phyloP scores from a whole-genome alignment of 2,888 invertebrate genomes.

The Galerucella nymphaeae region DNA sequence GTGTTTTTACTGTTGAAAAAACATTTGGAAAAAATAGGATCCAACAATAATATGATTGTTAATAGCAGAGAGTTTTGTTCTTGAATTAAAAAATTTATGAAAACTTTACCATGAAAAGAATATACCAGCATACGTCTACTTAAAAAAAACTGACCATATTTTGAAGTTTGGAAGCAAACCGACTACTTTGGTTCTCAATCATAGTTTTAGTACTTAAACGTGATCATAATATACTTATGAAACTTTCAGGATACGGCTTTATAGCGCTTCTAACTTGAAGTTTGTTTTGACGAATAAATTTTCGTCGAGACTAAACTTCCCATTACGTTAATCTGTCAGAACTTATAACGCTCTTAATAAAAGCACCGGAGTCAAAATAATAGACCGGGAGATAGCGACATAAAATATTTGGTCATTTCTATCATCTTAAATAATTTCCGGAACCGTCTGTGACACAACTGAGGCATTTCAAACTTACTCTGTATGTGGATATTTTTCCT shows the following conservation, averaged over 20 bases:
- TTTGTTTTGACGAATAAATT: slow-evolving; percentile 28
- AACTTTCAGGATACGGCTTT: slow-evolving; percentile 25
- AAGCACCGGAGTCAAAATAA: not conserved
- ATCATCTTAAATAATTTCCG: too few relatives aligned
- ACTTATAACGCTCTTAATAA: not conserved
- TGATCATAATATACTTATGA: slow-evolving; percentile 19
- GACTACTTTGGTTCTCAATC: slow-evolving; percentile 9
- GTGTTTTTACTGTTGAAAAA: too few relatives aligned
- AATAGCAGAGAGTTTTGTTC: too few relatives aligned
- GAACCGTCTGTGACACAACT: too few relatives aligned
- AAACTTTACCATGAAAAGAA: too few relatives aligned
- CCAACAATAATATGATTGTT: too few relatives aligned
- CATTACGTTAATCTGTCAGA: slow-evolving; percentile 5
- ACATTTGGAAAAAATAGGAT: too few relatives aligned
- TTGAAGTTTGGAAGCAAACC: slow-evolving; percentile 13
- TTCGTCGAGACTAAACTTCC: slow-evolving; percentile 7
- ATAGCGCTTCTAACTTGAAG: slow-evolving; percentile 18
- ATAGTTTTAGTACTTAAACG: slow-evolving; percentile 19
- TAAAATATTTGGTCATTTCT: too few relatives aligned
- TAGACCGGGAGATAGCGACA: too few relatives aligned
- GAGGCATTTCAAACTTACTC: not conserved
- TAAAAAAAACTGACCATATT: not conserved
- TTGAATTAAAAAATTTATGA: too few relatives aligned
- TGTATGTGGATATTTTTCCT: not conserved
- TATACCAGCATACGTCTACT: too few relatives aligned